Conservation (phyloP, 2,888 invertebrate genomes). For the Caenorhabditis virilis region DNA sequence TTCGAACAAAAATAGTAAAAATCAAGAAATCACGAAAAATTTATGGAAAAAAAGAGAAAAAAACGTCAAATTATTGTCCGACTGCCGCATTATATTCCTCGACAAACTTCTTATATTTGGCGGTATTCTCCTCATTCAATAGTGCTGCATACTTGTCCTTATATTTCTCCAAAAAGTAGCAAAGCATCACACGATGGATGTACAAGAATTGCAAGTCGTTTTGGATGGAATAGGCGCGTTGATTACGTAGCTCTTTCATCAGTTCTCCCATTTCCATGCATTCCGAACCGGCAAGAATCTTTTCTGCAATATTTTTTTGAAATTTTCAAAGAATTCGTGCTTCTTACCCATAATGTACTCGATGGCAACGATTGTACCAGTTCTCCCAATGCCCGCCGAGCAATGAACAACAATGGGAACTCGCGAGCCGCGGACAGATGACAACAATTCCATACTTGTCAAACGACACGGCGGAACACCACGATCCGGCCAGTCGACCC, state of each 20-base stretch:
- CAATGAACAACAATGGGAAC: conserved; percentile 56
- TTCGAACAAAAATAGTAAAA: no score
- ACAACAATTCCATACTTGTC: conserved; percentile 36
- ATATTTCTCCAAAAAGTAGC: conserved; percentile 54
- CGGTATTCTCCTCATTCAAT: conserved; percentile 22
- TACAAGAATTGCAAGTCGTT: conserved; percentile 57
- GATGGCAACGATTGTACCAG: conserved; percentile 55
- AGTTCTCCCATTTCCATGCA: conserved; percentile 49
- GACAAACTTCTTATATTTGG: conserved; percentile 42
- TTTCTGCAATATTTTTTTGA: conserved; percentile 4
- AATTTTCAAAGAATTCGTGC: not conserved
- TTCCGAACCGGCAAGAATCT: conserved; percentile 28
- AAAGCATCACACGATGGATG: conserved; percentile 56
- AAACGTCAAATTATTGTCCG: conserved; percentile 26
- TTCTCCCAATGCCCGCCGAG: conserved; percentile 54
- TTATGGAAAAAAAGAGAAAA: no score
- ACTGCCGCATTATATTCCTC: conserved; percentile 44
- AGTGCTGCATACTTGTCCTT: conserved; percentile 27
- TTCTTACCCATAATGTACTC: conserved; percentile 45
- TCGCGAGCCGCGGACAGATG: conserved; percentile 44
- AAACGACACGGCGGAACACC: conserved; percentile 43
- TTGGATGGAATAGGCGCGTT: conserved; percentile 54
- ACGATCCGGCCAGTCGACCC: conserved; percentile 56
- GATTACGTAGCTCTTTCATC: conserved; percentile 45
- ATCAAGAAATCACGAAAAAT: no score